A percentile compares a stretch with the other conserved stretches of the same genome.
Conservation (phyloP, 2,797 vertebrate genomes). For the Neopelma chrysocephalum region DNA sequence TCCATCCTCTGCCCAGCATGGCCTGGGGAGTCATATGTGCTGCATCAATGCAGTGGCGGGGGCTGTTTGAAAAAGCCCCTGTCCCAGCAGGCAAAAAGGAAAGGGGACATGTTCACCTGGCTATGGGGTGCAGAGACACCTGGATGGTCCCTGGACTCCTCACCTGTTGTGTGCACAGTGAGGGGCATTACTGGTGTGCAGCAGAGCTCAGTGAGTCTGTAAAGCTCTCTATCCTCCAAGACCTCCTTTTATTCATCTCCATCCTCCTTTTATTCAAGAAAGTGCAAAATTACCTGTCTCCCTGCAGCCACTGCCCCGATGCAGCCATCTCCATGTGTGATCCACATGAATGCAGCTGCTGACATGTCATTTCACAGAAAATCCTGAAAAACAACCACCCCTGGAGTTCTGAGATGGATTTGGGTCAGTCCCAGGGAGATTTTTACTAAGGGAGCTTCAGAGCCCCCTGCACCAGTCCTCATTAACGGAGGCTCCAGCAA, state of each 20-base stretch:
- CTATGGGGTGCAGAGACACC: background rate
- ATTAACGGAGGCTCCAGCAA: background rate
- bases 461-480: background rate
- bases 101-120: background rate
- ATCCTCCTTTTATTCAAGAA: background rate
- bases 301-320: background rate
- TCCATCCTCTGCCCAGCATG: background rate
- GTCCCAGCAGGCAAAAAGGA: background rate
- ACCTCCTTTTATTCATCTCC: background rate
- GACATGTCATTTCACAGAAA: background rate
- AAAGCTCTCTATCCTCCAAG: background rate
- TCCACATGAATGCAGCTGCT: rapidly evolving
- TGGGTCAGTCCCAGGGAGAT: constrained; percentile 42
- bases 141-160: background rate
- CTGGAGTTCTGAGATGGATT: constrained; percentile 21
- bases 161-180: too few species aligned
- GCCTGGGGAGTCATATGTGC: background rate
- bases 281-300: background rate
- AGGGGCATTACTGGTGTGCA: background rate
- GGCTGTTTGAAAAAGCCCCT: background rate
- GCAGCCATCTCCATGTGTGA: background rate
- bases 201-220: background rate
- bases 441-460: constrained; percentile 3
- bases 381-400: background rate
- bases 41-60: background rate